Conservation (phyloP, 2,113 vertebrate genomes). For the Phasianus colchicus region DNA sequence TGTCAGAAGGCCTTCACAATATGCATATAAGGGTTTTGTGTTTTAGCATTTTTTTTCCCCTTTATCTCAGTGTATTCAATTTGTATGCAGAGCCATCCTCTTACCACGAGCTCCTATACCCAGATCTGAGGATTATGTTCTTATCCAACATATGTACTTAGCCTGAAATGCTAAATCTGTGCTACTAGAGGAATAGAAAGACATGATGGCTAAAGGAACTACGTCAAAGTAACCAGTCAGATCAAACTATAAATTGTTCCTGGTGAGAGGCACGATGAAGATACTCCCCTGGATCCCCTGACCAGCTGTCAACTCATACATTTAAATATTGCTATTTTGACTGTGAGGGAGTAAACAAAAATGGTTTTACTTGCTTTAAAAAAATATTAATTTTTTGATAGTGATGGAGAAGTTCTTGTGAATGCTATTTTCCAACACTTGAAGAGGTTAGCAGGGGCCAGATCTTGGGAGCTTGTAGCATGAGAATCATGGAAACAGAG, state of each 20-base stretch:
- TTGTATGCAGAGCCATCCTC: constrained; percentile 61
- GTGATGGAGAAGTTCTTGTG: background rate
- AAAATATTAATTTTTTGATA: background rate
- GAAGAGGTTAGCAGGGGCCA: background rate
- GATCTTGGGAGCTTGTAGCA: background rate
- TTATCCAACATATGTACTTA: constrained; percentile 64
- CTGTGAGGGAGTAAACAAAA: background rate
- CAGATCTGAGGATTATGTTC: constrained; percentile 65
- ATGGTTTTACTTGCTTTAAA: background rate
- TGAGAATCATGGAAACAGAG: background rate
- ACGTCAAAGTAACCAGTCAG: constrained; percentile 27
- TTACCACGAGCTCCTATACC: constrained; percentile 33
- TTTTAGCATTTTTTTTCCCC: background rate
- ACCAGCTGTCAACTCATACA: background rate
- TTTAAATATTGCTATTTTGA: background rate
- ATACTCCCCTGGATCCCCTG: background rate
- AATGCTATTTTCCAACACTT: background rate
- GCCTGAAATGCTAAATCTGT: constrained; percentile 63
- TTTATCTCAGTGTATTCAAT: background rate
- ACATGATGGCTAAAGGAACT: constrained; percentile 33
- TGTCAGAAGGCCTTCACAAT: constrained; percentile 38
- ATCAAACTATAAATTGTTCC: background rate
- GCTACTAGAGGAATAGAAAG: constrained; percentile 38
- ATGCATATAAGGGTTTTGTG: constrained; percentile 42
- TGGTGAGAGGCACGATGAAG: background rate